Evolutionary conservation across 2,797 vertebrate genomes (phyloP).

Genomic region (Liparis tanakae): DNA sequence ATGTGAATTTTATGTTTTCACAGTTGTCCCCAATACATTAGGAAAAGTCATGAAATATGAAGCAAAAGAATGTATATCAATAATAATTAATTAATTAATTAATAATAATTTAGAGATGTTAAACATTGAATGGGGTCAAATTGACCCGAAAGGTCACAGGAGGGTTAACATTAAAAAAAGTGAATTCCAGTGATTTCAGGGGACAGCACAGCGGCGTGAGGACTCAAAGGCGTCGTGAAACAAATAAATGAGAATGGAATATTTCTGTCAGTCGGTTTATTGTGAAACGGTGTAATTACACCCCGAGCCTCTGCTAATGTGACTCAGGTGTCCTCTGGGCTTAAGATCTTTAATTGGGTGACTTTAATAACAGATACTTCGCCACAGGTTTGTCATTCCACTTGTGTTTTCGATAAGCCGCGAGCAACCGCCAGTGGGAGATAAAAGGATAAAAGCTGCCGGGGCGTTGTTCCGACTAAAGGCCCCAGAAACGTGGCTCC

Average conservation of each 20-base stretch:
- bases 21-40: no score
- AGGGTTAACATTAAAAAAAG: background rate
- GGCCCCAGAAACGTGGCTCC: slow-evolving; percentile 2
- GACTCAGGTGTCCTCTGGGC: background rate
- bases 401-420: background rate
- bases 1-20: no score
- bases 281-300: background rate
- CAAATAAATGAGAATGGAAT: background rate
- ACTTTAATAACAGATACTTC: background rate
- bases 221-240: background rate
- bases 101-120: no score
- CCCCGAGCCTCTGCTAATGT: background rate
- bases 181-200: background rate
- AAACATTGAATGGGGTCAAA: no score
- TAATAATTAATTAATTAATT: no score
- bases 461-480: background rate
- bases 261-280: background rate
- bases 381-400: slow-evolving; percentile 34
- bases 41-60: no score
- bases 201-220: background rate
- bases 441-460: slow-evolving; percentile 26
- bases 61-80: no score
- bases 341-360: background rate
- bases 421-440: slow-evolving; percentile 5
- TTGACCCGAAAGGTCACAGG: no score